Percentiles rank a stretch among this genome's conserved stretches.
Evolutionary conservation across 2,797 vertebrate genomes (phyloP).

Genomic region (Xenentodon cancila): DNA sequence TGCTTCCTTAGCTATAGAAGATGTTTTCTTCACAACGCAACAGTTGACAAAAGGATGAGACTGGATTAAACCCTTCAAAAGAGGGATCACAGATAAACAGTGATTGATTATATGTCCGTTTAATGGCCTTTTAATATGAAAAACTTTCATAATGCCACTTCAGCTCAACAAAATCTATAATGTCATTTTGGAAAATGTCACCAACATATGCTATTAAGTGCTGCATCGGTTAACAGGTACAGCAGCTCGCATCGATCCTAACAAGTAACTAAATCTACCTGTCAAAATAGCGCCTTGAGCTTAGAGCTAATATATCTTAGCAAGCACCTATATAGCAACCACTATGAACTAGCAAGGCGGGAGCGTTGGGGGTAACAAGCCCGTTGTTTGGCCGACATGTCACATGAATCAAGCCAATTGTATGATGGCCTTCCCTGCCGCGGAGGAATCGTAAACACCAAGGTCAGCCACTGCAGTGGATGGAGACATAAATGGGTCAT

Average conservation of each 20-base stretch:
- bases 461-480: conserved; percentile 67
- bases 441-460: conserved; percentile 71
- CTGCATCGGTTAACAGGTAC: conserved; percentile 37
- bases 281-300: conserved; percentile 62
- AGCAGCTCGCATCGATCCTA: conserved; percentile 64
- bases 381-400: conserved; percentile 70
- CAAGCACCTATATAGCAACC: conserved; percentile 51
- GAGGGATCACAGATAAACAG: conserved; percentile 4
- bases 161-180: conserved; percentile 57
- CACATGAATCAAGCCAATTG: conserved; percentile 76
- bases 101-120: conserved; percentile 34
- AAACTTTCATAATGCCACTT: conserved; percentile 31
- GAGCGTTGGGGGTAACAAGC: conserved; percentile 52
- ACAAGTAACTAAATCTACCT: conserved; percentile 77
- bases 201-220: conserved; percentile 21
- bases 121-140: conserved; percentile 48
- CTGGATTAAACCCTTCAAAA: conserved; percentile 7
- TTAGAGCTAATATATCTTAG: conserved; percentile 50
- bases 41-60: conserved; percentile 9
- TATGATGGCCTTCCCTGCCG: conserved; percentile 59
- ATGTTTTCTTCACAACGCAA: conserved; percentile 1
- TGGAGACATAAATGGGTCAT: conserved; percentile 76
- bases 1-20: conserved; percentile 33
- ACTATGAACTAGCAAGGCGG: conserved; percentile 24
- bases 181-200: conserved; percentile 67